These are phyloP conservation scores for Phocides pigmalion DNA, from an alignment of 1,140 invertebrate genomes.

Conservation along the genomic window DNA sequence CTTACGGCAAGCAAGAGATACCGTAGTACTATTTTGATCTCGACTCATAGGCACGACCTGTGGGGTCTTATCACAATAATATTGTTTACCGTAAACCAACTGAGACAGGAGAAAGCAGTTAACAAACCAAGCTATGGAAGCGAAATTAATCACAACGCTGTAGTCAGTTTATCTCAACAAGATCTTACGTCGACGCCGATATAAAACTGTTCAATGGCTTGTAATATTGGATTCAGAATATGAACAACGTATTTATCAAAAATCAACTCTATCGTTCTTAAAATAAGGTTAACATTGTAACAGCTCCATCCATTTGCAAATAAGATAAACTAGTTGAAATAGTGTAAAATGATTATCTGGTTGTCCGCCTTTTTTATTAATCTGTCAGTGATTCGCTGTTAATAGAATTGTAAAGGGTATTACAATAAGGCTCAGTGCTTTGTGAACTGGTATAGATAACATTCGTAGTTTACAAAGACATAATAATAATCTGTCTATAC, in stretches of 20 bases:
- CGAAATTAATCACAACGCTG: constrained; percentile 29
- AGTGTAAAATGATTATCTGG: constrained; percentile 19
- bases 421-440: too few relatives aligned
- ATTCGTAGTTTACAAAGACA: too few relatives aligned
- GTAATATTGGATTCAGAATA: constrained; percentile 29
- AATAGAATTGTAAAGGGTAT: not conserved
- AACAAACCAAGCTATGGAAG: constrained; percentile 11
- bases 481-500: too few relatives aligned
- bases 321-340: not conserved
- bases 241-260: not conserved
- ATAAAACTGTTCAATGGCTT: constrained; percentile 32
- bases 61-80: constrained; percentile 1
- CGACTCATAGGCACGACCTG: not conserved
- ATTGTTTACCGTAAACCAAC: constrained; percentile 6
- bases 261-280: not conserved
- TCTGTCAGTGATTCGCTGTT: not conserved
- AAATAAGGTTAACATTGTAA: not conserved
- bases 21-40: not conserved
- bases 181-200: constrained; percentile 27
- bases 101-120: constrained; percentile 24
- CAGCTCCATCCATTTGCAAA: not conserved
- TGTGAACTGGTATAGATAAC: too few relatives aligned
- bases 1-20: too few relatives aligned
- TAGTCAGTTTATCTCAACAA: constrained; percentile 29
- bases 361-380: constrained; percentile 5